Percentiles rank a stretch among this genome's conserved stretches.
These are phyloP conservation scores for Hirtodrosophila confusa DNA, from an alignment of 2,888 invertebrate species.

Conservation along the genomic window DNA sequence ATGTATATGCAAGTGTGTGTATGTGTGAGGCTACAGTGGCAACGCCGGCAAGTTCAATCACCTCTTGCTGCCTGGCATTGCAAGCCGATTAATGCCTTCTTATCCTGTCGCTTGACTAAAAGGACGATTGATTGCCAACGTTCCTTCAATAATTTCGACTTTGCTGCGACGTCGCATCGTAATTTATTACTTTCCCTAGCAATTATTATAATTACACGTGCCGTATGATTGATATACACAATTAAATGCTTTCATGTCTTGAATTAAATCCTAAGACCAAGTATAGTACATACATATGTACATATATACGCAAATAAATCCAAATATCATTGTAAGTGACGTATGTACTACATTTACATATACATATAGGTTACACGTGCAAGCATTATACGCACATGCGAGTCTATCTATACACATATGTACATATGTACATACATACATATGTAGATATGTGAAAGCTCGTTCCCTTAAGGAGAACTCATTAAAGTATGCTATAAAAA, in stretches of 20 bases:
- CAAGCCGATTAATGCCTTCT: slow-evolving; percentile 61
- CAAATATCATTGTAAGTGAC: neutral
- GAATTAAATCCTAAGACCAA: neutral
- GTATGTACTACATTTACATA: slow-evolving; percentile 1
- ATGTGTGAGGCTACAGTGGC: slow-evolving; percentile 19
- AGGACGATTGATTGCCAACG: slow-evolving; percentile 40
- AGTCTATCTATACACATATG: too few species aligned
- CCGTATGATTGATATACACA: slow-evolving; percentile 48
- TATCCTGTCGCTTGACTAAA: slow-evolving; percentile 50
- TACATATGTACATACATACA: slow-evolving; percentile 1
- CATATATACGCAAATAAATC: neutral
- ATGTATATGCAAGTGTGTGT: neutral
- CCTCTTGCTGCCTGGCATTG: slow-evolving; percentile 60
- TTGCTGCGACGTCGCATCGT: slow-evolving; percentile 10
- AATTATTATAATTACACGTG: slow-evolving; percentile 48
- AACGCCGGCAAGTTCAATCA: slow-evolving; percentile 64
- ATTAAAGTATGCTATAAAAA: slow-evolving; percentile 56
- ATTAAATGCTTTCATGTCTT: slow-evolving; percentile 17
- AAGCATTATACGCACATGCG: slow-evolving; percentile 1
- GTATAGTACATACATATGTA: too few species aligned
- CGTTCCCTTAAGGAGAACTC: slow-evolving; percentile 23
- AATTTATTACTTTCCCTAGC: slow-evolving; percentile 11
- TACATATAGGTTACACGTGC: neutral
- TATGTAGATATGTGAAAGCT: neutral
- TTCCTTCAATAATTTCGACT: slow-evolving; percentile 32